Conservation (phyloP, 2,888 invertebrate species). For the Metopia argyrocephala region DNA sequence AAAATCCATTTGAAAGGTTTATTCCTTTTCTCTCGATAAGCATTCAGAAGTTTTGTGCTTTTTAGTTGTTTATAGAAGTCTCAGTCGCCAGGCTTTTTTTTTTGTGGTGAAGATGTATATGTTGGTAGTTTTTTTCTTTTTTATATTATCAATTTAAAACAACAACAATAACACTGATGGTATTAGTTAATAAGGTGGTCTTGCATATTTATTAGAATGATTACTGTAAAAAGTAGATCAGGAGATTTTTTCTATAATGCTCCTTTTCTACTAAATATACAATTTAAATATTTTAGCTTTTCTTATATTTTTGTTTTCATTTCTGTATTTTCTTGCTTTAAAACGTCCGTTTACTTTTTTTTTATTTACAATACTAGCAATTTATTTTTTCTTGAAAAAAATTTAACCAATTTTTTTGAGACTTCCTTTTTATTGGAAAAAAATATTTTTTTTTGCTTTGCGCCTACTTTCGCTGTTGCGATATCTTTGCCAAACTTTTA, state of each 20-base stretch:
- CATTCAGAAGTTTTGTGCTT: not conserved
- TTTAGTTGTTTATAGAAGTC: not conserved
- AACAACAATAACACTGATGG: conserved; percentile 5
- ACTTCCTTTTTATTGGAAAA: conserved; percentile 30
- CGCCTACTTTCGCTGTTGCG: conserved; percentile 42
- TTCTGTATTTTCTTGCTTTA: not conserved
- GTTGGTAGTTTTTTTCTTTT: not conserved
- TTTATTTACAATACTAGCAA: not conserved
- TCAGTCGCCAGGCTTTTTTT: not conserved
- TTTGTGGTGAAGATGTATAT: not conserved
- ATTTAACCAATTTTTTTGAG: not conserved
- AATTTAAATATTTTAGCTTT: not conserved
- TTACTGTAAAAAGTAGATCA: not conserved
- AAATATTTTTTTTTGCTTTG: conserved; percentile 39
- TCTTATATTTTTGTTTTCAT: not conserved
- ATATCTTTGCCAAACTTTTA: conserved; percentile 3
- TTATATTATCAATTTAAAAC: not conserved
- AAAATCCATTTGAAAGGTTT: conserved; percentile 26
- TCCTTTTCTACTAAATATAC: conserved; percentile 6
- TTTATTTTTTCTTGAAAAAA: not conserved
- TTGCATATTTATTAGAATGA: not conserved
- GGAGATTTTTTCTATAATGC: conserved; percentile 13
- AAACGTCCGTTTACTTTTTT: not conserved
- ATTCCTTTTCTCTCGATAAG: not conserved
- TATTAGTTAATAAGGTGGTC: conserved; percentile 24